Conservation (phyloP, 2,888 invertebrate genomes). For the Sinodicranocentrus sp. region DNA sequence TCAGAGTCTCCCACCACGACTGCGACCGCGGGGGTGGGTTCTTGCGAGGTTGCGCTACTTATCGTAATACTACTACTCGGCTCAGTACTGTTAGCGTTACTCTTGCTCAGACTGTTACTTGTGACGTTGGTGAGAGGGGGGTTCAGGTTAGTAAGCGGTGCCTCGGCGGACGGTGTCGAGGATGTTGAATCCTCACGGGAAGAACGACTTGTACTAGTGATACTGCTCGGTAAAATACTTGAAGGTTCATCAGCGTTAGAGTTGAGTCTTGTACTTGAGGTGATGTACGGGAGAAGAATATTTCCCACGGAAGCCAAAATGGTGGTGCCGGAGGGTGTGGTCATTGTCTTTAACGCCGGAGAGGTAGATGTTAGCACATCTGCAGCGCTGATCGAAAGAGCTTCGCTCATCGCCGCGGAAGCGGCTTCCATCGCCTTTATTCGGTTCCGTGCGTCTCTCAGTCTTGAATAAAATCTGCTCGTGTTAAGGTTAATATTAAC, state of each 20-base stretch:
- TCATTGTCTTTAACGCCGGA: constrained; percentile 77
- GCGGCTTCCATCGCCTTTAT: constrained; percentile 73
- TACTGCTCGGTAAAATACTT: constrained; percentile 19
- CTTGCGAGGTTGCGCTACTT: constrained; percentile 1
- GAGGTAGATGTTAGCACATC: constrained; percentile 53
- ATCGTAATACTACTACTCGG: constrained; percentile 43
- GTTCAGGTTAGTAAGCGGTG: constrained; percentile 18
- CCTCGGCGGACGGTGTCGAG: constrained; percentile 6
- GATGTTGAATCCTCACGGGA: constrained; percentile 4
- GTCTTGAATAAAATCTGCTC: constrained; percentile 76
- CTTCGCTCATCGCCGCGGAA: constrained; percentile 27
- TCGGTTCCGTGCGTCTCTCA: constrained; percentile 75
- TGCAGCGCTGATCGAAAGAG: neutral
- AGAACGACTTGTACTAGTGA: constrained; percentile 5
- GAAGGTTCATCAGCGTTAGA: neutral
- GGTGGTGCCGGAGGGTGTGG: constrained; percentile 77
- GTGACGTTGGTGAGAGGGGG: neutral
- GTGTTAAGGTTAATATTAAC: neutral
- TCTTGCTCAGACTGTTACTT: constrained; percentile 13
- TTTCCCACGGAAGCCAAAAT: constrained; percentile 75
- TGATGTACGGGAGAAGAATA: constrained; percentile 19
- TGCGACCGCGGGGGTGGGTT: neutral
- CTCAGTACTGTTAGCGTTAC: constrained; percentile 44
- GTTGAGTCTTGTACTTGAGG: constrained; percentile 10
- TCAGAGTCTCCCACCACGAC: neutral